Conservation (phyloP, 2,888 invertebrate genomes). For the Thymelicus lineola region DNA sequence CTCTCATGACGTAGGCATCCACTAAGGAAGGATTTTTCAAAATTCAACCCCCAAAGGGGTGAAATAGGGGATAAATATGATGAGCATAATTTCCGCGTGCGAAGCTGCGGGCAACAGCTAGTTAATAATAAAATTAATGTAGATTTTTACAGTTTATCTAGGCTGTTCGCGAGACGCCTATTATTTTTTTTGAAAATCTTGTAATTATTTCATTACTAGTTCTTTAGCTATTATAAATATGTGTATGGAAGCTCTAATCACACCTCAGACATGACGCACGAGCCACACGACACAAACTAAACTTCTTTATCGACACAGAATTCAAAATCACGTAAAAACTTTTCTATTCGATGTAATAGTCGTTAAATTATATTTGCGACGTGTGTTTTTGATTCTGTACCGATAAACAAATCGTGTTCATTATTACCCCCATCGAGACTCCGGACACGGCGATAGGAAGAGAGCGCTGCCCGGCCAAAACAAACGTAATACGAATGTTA, state of each 20-base stretch:
- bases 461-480: slow-evolving; percentile 65
- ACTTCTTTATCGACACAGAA: slow-evolving; percentile 11
- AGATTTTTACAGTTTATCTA: no score
- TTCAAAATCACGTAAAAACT: neutral
- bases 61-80: no score
- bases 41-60: no score
- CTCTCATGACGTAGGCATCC: no score
- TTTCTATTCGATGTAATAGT: neutral
- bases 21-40: no score
- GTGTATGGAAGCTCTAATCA: slow-evolving; percentile 16
- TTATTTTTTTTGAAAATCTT: neutral
- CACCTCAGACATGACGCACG: slow-evolving; percentile 5
- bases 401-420: slow-evolving; percentile 30
- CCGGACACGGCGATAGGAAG: slow-evolving; percentile 71
- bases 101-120: no score
- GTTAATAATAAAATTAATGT: no score
- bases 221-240: neutral
- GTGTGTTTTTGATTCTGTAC: slow-evolving; percentile 15
- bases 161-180: no score
- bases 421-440: slow-evolving; percentile 68
- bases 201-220: neutral
- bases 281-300: slow-evolving; percentile 8
- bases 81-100: no score
- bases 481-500: slow-evolving; percentile 47
- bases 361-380: neutral